Conservation (phyloP, 2,888 invertebrate species). For the Chirona hameri region DNA sequence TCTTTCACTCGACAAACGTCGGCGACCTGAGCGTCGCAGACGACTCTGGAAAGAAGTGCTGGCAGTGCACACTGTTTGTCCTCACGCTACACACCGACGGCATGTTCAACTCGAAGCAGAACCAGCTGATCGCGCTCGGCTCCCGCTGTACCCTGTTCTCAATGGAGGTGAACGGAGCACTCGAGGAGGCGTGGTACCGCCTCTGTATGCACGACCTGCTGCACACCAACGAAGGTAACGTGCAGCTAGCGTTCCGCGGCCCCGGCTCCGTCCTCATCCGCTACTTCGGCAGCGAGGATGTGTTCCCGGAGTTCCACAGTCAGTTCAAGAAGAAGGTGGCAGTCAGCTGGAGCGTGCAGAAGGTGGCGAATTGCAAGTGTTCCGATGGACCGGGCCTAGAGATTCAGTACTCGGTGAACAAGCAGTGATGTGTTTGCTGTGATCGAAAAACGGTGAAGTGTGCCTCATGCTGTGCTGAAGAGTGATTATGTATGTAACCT, state of each 20-base stretch:
- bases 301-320: neutral
- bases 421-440: neutral
- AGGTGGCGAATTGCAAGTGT: neutral
- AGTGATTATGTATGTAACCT: no score
- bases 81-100: neutral
- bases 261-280: neutral
- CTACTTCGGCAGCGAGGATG: neutral
- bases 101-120: neutral
- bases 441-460: no score
- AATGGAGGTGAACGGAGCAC: neutral
- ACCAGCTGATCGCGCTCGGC: neutral
- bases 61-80: neutral
- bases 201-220: neutral
- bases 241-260: neutral
- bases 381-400: neutral
- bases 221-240: neutral
- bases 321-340: neutral
- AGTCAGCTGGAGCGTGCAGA: neutral
- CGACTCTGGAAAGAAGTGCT: neutral
- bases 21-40: neutral
- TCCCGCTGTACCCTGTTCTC: neutral
- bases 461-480: no score
- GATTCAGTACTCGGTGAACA: neutral
- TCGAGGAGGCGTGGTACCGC: conserved; percentile 5
- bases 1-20: neutral